Evolutionary conservation across 2,888 invertebrate species (phyloP), one percentile per base, ranked within the genome.

Genomic region (Acrobeloides nanus): DNA sequence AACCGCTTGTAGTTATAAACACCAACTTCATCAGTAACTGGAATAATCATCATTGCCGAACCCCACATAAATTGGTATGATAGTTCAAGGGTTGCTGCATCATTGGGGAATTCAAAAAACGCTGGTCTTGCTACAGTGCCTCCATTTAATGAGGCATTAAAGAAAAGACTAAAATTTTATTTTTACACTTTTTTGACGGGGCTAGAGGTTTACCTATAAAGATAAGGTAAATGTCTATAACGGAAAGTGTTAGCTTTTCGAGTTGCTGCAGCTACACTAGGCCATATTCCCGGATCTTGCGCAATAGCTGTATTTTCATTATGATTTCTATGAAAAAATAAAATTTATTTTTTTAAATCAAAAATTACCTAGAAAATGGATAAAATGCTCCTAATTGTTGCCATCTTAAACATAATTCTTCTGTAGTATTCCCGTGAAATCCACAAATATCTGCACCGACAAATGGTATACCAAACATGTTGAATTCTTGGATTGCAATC

Each of bases 361-460:
- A n/a, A n/a, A n/a, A 17, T 32, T 17, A 62, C 62, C 62, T 55
- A 50, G 55, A 62, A 53, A 68, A 68, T 6, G 64, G 57, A 37
- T 68, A 66, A 55, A 69, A 68, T 4, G 68, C 64, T 6, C 66
- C 68, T 51, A 69, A 55, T 37, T 68, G 68, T 46, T 68, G 68
- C 85, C 85, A 85, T 55, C 82, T 78, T 0, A 82, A 72, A 55
- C 84, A 85, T 57, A 80, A 60, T 52, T 78, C 76, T 38, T 74
- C 74, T 2, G 67, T 73, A 0, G 77, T 66, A 23, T 73, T 66
- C n/a, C 58, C 66, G 51, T 68, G 68, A 64, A 79, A 79, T 2
- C 79, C 79, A 57, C 79, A 79, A 21, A 79, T 76, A 54, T 79
- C 79, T 7, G 76, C 66, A 15, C 70, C 74, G 27, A 69, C 66